phyloP scores from a whole-genome alignment of 2,888 invertebrate species.

The Chelonus formosanus region DNA sequence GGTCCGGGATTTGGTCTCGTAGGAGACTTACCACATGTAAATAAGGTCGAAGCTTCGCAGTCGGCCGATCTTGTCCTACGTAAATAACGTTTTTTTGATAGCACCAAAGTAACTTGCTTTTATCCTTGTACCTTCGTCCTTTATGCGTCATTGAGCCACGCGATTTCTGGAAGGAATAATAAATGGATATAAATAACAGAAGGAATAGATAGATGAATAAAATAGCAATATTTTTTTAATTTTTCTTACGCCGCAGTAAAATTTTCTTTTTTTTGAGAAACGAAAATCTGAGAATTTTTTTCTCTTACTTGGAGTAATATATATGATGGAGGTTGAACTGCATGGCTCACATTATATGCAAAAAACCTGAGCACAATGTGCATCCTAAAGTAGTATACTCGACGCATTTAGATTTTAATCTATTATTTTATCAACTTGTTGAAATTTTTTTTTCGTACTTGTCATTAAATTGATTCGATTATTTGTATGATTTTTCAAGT shows the following conservation, averaged over 20 bases:
- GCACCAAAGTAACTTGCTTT: slow-evolving; percentile 41
- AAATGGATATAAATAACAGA: slow-evolving; percentile 1
- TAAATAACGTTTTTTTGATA: slow-evolving; percentile 65
- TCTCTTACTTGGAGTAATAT: too few species aligned
- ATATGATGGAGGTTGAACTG: too few species aligned
- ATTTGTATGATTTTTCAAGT: too few species aligned
- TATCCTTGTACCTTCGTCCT: slow-evolving; percentile 7
- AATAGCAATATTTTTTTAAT: not conserved
- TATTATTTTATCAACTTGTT: too few species aligned
- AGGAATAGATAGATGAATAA: not conserved
- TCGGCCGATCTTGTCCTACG: slow-evolving; percentile 47
- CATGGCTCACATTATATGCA: slow-evolving; percentile 56
- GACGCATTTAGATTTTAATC: slow-evolving; percentile 18
- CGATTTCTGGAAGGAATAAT: not conserved
- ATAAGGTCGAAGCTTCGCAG: slow-evolving; percentile 62
- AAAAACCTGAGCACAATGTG: slow-evolving; percentile 61
- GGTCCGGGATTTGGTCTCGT: slow-evolving; percentile 65
- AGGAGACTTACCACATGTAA: slow-evolving; percentile 66
- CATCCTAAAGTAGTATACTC: slow-evolving; percentile 62
- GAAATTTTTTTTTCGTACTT: too few species aligned
- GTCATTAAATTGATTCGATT: too few species aligned
- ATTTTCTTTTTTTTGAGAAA: too few species aligned
- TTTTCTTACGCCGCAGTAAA: too few species aligned
- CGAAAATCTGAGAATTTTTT: too few species aligned
- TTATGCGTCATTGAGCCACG: too few species aligned